Conservation (phyloP, 2,888 invertebrate genomes). For the Ophion ellenae region DNA sequence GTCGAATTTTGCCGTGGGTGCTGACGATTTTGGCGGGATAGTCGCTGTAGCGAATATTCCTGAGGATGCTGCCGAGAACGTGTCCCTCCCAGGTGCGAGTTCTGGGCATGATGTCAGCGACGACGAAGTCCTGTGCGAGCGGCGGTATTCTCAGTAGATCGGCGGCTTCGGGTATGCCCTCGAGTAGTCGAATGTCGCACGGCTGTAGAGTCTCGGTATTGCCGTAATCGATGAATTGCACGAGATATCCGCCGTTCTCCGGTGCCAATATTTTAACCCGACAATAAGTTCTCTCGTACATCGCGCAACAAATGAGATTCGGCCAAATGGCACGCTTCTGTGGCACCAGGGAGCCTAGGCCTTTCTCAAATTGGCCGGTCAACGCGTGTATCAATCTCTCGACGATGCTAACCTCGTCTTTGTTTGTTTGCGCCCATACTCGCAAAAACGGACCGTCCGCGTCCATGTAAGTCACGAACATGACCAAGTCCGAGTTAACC, state of each 20-base stretch:
- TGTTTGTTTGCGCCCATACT: slow-evolving; percentile 89
- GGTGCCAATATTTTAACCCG: slow-evolving; percentile 87
- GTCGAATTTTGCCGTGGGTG: slow-evolving; percentile 56
- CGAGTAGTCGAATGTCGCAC: slow-evolving; percentile 86
- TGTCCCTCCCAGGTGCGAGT: slow-evolving; percentile 86
- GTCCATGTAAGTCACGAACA: slow-evolving; percentile 89
- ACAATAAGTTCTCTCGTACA: slow-evolving; percentile 88
- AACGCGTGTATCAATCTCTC: slow-evolving; percentile 83
- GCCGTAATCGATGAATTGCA: slow-evolving; percentile 89
- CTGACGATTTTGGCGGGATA: slow-evolving; percentile 74
- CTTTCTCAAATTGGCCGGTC: slow-evolving; percentile 84
- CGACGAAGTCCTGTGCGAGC: slow-evolving; percentile 86
- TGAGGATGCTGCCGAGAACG: slow-evolving; percentile 82
- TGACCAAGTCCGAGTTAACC: slow-evolving; percentile 68
- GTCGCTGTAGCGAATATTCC: slow-evolving; percentile 83
- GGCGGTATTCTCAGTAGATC: slow-evolving; percentile 84
- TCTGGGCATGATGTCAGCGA: slow-evolving; percentile 86
- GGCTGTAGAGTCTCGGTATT: slow-evolving; percentile 87
- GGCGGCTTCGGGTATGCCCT: slow-evolving; percentile 84
- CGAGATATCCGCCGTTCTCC: slow-evolving; percentile 86
- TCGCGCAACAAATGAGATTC: slow-evolving; percentile 87
- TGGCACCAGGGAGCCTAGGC: slow-evolving; percentile 78
- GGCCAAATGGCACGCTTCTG: slow-evolving; percentile 79
- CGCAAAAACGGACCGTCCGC: slow-evolving; percentile 88
- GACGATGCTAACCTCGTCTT: slow-evolving; percentile 80